Evolutionary conservation across 2,888 invertebrate genomes (phyloP).

Genomic region (Cryptophagus acutangulus): DNA sequence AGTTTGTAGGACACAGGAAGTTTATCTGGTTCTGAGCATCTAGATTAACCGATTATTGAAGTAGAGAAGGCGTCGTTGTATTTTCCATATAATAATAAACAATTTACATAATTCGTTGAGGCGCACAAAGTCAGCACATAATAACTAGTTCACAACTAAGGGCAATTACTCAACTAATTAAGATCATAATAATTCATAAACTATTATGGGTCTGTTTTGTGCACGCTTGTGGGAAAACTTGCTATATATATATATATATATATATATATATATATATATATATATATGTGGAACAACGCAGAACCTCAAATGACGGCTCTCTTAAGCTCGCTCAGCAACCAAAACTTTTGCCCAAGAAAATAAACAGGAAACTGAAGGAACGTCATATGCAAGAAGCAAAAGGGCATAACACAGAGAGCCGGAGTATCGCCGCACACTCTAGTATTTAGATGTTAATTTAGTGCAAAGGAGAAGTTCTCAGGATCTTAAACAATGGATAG

Average conservation of each 20-base stretch:
- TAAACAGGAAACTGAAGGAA: constrained; percentile 12
- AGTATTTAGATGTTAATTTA: constrained; percentile 47
- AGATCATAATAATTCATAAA: constrained; percentile 34
- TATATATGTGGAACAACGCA: too few relatives aligned
- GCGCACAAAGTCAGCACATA: constrained; percentile 26
- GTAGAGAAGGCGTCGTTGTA: constrained; percentile 11
- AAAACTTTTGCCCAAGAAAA: constrained; percentile 3
- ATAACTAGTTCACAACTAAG: constrained; percentile 32
- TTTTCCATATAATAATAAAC: constrained; percentile 11
- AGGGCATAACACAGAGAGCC: constrained; percentile 14
- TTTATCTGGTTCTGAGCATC: constrained; percentile 3
- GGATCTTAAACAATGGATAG: constrained; percentile 45
- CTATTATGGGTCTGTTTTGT: too few relatives aligned
- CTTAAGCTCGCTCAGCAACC: not conserved
- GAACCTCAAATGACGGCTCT: too few relatives aligned
- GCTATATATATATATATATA: too few relatives aligned
- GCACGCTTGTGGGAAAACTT: too few relatives aligned
- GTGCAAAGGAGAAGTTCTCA: constrained; percentile 44
- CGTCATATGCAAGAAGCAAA: constrained; percentile 9
- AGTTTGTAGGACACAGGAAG: not conserved
- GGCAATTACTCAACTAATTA: constrained; percentile 36
- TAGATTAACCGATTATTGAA: constrained; percentile 11
- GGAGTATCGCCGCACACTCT: constrained; percentile 11
- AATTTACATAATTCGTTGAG: constrained; percentile 24
- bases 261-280: too few relatives aligned